These are phyloP conservation scores for Leptopterna dolabrata DNA, from an alignment of 2,888 invertebrate species.

Conservation along the genomic window DNA sequence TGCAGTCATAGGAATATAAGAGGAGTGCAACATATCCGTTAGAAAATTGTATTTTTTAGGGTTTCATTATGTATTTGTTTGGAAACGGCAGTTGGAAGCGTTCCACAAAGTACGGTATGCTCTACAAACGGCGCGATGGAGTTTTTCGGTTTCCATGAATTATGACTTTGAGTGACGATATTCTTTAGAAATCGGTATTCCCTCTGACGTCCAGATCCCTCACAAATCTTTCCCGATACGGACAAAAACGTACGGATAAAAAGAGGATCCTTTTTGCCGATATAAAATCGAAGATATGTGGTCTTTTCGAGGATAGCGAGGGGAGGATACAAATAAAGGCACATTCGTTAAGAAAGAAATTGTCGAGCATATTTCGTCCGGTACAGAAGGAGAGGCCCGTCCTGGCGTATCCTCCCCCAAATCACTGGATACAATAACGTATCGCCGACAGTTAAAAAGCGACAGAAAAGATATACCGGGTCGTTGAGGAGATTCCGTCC, in stretches of 20 bases:
- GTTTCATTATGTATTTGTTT: too few relatives aligned
- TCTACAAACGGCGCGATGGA: not conserved
- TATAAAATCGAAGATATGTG: conserved; percentile 51
- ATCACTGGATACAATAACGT: conserved; percentile 49
- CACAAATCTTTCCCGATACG: conserved; percentile 33
- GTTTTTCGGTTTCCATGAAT: not conserved
- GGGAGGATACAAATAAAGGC: conserved; percentile 53
- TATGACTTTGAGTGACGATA: conserved; percentile 39
- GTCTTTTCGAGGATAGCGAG: conserved; percentile 19
- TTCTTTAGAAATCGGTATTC: conserved; percentile 36
- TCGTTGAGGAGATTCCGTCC: conserved; percentile 42
- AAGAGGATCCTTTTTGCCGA: conserved; percentile 41
- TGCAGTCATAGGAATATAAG: too few relatives aligned
- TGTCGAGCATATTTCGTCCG: conserved; percentile 49
- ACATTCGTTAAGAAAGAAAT: conserved; percentile 45
- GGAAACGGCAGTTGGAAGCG: too few relatives aligned
- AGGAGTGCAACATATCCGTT: too few relatives aligned
- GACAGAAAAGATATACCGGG: conserved; percentile 44
- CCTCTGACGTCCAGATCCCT: conserved; percentile 28
- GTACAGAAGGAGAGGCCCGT: conserved; percentile 18
- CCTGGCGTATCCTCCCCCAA: conserved; percentile 33
- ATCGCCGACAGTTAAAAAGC: conserved; percentile 49
- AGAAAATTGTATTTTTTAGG: too few relatives aligned
- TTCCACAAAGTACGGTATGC: too few relatives aligned
- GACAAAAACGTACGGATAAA: not conserved